phyloP scores from a whole-genome alignment of 1,140 invertebrate species.

The Ganaspis sp. region DNA sequence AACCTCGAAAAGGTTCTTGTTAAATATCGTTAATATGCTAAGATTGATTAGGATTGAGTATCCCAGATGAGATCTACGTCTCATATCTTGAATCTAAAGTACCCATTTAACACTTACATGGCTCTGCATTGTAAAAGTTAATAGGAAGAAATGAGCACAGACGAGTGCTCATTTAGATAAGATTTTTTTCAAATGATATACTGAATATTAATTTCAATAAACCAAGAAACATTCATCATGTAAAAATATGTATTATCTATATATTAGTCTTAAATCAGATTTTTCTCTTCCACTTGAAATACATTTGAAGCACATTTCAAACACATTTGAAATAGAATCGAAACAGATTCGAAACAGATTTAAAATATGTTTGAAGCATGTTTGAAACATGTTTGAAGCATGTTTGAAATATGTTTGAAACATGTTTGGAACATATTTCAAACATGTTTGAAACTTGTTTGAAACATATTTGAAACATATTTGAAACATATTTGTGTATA shows the following conservation, averaged over 20 bases:
- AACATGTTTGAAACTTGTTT: too few species aligned
- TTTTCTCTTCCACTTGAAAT: too few species aligned
- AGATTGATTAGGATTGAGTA: constrained; percentile 23
- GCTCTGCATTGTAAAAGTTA: constrained; percentile 26
- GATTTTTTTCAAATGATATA: constrained; percentile 16
- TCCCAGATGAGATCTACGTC: constrained; percentile 15
- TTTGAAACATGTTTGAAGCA: too few species aligned
- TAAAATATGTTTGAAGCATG: too few species aligned
- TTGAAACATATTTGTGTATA: too few species aligned
- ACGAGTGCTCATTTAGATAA: constrained; percentile 16
- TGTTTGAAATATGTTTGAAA: too few species aligned
- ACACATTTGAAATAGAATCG: too few species aligned
- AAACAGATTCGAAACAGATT: too few species aligned
- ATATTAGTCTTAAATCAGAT: not conserved
- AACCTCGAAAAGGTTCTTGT: not conserved
- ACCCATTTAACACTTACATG: constrained; percentile 30
- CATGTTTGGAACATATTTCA: too few species aligned
- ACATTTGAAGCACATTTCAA: too few species aligned
- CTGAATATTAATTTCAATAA: constrained; percentile 10
- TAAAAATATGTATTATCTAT: not conserved
- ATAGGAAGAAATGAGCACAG: constrained; percentile 18
- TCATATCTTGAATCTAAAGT: constrained; percentile 21
- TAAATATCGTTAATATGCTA: not conserved
- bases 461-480: too few species aligned
- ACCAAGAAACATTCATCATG: not conserved